Conservation (phyloP, 2,113 vertebrate species). For the Thamnophis sirtalis region DNA sequence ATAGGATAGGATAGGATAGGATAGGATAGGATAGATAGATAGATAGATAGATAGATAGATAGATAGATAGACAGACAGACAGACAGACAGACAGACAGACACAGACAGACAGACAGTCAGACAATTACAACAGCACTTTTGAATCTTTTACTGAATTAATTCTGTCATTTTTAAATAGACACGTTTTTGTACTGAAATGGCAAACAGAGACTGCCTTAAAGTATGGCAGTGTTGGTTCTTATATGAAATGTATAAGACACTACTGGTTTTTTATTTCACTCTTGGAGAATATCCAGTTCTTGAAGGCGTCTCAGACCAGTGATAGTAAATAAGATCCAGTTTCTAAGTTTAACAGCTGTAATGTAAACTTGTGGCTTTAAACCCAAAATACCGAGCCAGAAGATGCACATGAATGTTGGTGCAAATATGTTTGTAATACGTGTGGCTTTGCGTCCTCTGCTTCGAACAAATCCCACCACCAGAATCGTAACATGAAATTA, state of each 20-base stretch:
- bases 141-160: background rate
- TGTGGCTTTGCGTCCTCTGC: constrained; percentile 42
- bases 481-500: background rate
- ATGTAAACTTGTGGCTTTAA: constrained; percentile 51
- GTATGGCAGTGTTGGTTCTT: constrained; percentile 16
- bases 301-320: constrained; percentile 36
- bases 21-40: too few relatives aligned
- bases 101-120: too few relatives aligned
- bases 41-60: too few relatives aligned
- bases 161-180: background rate
- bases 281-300: constrained; percentile 35
- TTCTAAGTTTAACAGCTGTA: constrained; percentile 45
- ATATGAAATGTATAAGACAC: constrained; percentile 15
- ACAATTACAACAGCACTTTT: background rate
- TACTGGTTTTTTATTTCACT: constrained; percentile 28
- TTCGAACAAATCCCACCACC: background rate
- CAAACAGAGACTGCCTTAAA: constrained; percentile 25
- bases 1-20: too few relatives aligned
- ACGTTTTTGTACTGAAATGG: background rate
- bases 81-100: too few relatives aligned
- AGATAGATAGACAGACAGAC: too few relatives aligned
- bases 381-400: constrained; percentile 40
- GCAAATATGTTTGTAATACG: constrained; percentile 43
- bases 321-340: constrained; percentile 50
- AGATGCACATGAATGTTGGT: constrained; percentile 42